phyloP scores from a whole-genome alignment of 2,888 invertebrate species.

The Archaeoteleia sp. region DNA sequence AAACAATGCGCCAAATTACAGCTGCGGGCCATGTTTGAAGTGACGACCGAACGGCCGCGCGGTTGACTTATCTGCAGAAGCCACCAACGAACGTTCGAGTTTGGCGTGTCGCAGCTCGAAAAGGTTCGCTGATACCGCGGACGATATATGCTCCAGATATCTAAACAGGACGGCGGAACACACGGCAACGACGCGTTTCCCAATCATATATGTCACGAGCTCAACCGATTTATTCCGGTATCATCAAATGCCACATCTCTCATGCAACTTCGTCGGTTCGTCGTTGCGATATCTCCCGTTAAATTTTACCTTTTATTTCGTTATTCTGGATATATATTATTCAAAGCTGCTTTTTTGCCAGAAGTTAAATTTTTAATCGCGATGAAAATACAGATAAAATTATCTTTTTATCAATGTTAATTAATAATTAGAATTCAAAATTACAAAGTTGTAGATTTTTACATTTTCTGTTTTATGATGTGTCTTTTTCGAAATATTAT shows the following conservation, averaged over 20 bases:
- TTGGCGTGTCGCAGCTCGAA: slow-evolving; percentile 46
- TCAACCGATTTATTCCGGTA: slow-evolving; percentile 47
- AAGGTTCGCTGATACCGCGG: slow-evolving; percentile 53
- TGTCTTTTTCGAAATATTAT: no score
- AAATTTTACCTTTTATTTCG: slow-evolving; percentile 19
- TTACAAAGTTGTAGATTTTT: no score
- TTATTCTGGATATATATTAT: slow-evolving; percentile 19
- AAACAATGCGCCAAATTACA: slow-evolving; percentile 47
- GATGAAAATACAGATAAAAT: no score
- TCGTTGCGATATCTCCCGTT: slow-evolving; percentile 28
- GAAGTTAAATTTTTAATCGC: no score
- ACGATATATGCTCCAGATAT: slow-evolving; percentile 52
- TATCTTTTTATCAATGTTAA: no score
- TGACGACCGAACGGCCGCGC: slow-evolving; percentile 37
- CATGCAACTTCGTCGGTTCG: slow-evolving; percentile 39
- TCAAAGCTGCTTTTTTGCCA: slow-evolving; percentile 1
- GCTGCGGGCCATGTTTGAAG: slow-evolving; percentile 41
- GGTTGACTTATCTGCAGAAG: slow-evolving; percentile 50
- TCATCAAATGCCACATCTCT: slow-evolving; percentile 43
- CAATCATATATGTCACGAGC: slow-evolving; percentile 49
- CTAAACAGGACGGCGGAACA: slow-evolving; percentile 49
- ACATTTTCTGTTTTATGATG: no score
- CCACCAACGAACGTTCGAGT: slow-evolving; percentile 53
- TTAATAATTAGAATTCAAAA: no score
- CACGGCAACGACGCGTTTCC: slow-evolving; percentile 51